Evolutionary conservation across 1,140 invertebrate species (phyloP).

Genomic region (Halictus rubicundus): DNA sequence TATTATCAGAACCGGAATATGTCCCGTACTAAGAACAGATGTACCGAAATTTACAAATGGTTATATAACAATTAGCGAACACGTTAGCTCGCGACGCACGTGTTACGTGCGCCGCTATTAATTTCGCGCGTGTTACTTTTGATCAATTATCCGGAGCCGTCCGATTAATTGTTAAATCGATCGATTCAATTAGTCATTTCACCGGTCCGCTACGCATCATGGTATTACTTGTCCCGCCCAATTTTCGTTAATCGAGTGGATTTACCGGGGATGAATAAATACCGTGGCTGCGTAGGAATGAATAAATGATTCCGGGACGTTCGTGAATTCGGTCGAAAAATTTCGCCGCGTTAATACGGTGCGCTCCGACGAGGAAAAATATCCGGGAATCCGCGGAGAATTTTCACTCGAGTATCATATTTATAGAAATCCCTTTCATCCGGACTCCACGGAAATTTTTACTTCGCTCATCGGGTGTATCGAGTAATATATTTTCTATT

Average conservation of each 20-base stretch:
- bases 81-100: too few relatives aligned
- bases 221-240: background rate
- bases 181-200: conserved; percentile 22
- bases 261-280: background rate
- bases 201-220: background rate
- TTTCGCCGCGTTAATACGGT: background rate
- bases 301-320: background rate
- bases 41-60: background rate
- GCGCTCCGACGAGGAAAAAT: too few relatives aligned
- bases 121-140: conserved; percentile 12
- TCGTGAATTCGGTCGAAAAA: background rate
- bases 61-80: background rate
- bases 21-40: background rate
- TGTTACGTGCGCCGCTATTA: conserved; percentile 1
- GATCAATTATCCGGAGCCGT: background rate
- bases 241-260: conserved; percentile 30
- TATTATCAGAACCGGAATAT: background rate
- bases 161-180: conserved; percentile 25
- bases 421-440: too few relatives aligned
- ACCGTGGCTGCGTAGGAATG: background rate
- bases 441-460: too few relatives aligned
- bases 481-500: too few relatives aligned
- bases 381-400: too few relatives aligned
- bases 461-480: too few relatives aligned
- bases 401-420: too few relatives aligned